Base-by-base conservation (phyloP, 2,797 vertebrate genomes). In the Neoniphon sammara region DNA sequence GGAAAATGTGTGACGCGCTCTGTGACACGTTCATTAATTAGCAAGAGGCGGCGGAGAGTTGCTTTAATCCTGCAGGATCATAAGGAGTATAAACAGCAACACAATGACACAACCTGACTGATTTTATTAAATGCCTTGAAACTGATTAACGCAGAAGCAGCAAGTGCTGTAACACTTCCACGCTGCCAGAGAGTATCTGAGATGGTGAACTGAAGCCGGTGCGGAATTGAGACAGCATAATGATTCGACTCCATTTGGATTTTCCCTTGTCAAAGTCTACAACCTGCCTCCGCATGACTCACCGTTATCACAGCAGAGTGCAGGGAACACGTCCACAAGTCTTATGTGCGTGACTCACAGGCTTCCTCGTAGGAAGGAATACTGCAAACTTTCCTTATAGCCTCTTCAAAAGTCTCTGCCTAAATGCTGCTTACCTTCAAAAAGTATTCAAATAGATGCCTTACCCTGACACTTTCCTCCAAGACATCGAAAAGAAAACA, bases 211-310 rank as follows among this genome's bases (percentile, higher is more conserved):
- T 17, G 25, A 42, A 66, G 73, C 72, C 9, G 21, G 9, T 17
- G 58, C 57, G 23, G 63, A 63, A 67, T 18, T 11, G 14, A 47
- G 69, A 67, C 55, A 67, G 72, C 82, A 78, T 84, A 70, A 88
- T 59, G 62, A 85, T 82, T 70, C 53, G 59, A 73, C 36, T 65
- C 60, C 63, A n/a, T 34, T 83, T 73, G 65, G 82, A 85, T 84
- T 80, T 75, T 65, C 73, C 73, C 78, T 39, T 62, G 76, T 86
- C 81, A 78, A 76, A 84, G 80, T 67, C 49, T 78, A 82, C 62
- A 84, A 88, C 73, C 77, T 72, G 72, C 76, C 66, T 77, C 62
- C 17, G 70, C 64, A 73, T 91, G 89, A 92, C 87, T 92, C 89
- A 92, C 79, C 27, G 30, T 72, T 68, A 73, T 75, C 46, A 12